Evolutionary conservation across 2,888 invertebrate genomes (phyloP).

Genomic region (Poecilus cupreus): DNA sequence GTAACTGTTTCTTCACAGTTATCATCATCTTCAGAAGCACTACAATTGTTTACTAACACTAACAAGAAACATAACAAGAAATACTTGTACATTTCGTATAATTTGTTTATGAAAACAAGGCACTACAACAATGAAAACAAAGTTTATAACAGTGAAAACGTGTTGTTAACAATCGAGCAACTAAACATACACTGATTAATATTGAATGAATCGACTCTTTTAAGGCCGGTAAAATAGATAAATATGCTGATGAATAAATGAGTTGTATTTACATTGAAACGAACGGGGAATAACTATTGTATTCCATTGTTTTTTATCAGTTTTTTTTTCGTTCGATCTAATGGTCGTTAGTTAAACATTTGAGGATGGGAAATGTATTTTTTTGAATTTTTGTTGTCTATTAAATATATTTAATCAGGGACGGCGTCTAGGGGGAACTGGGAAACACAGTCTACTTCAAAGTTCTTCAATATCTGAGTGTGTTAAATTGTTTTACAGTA

Average conservation of each 20-base stretch:
- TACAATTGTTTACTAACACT: not conserved
- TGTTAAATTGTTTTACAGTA: too few relatives aligned
- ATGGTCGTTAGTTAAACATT: not conserved
- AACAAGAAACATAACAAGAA: not conserved
- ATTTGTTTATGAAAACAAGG: too few relatives aligned
- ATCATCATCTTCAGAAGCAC: not conserved
- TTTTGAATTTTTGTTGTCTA: too few relatives aligned
- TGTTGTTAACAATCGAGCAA: not conserved
- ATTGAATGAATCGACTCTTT: not conserved
- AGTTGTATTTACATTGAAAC: not conserved
- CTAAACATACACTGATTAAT: not conserved
- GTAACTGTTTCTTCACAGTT: constrained; percentile 66
- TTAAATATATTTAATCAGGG: too few relatives aligned
- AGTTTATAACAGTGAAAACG: not conserved
- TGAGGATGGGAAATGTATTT: too few relatives aligned
- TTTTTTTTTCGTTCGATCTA: not conserved
- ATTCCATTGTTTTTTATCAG: constrained; percentile 17
- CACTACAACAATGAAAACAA: not conserved
- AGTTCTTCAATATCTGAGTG: too few relatives aligned
- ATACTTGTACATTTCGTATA: not conserved
- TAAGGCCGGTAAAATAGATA: not conserved
- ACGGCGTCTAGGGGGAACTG: too few relatives aligned
- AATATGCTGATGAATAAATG: not conserved
- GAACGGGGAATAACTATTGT: constrained; percentile 20
- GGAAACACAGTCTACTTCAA: too few relatives aligned